These are phyloP conservation scores for Drosophila testacea DNA, from an alignment of 2,888 invertebrate genomes.

Conservation along the genomic window DNA sequence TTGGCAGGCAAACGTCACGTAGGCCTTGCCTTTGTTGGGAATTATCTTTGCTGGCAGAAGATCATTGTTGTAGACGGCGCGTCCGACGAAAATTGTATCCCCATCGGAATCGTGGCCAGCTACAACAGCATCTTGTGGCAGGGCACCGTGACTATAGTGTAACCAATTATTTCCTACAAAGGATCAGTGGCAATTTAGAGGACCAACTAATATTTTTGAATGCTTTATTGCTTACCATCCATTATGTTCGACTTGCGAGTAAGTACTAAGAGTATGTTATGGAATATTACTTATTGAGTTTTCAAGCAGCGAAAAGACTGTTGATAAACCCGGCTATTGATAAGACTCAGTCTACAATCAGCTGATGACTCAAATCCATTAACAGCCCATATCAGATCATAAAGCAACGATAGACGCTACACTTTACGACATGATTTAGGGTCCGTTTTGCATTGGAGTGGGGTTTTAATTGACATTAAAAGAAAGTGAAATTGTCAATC, in stretches of 20 bases:
- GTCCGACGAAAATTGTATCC: constrained; percentile 90
- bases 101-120: constrained; percentile 91
- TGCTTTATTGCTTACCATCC: constrained; percentile 61
- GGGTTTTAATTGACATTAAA: not conserved
- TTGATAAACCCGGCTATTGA: constrained; percentile 21
- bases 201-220: not conserved
- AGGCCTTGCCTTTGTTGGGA: constrained; percentile 88
- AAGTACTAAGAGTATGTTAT: constrained; percentile 30
- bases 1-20: constrained; percentile 87
- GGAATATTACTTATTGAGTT: constrained; percentile 13
- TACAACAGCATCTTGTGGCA: constrained; percentile 85
- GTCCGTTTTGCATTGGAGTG: not conserved
- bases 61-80: constrained; percentile 88
- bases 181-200: constrained; percentile 14
- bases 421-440: constrained; percentile 14
- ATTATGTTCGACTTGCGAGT: constrained; percentile 39
- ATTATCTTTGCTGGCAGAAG: constrained; percentile 88
- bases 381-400: constrained; percentile 11
- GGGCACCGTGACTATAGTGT: constrained; percentile 84
- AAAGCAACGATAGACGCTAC: not conserved
- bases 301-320: not conserved
- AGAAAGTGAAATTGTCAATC: constrained; percentile 3
- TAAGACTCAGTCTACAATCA: not conserved
- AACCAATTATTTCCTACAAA: constrained; percentile 84
- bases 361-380: constrained; percentile 28